These are phyloP conservation scores for Xestoiulus laeticollis DNA, from an alignment of 2,888 invertebrate species.

Conservation along the genomic window DNA sequence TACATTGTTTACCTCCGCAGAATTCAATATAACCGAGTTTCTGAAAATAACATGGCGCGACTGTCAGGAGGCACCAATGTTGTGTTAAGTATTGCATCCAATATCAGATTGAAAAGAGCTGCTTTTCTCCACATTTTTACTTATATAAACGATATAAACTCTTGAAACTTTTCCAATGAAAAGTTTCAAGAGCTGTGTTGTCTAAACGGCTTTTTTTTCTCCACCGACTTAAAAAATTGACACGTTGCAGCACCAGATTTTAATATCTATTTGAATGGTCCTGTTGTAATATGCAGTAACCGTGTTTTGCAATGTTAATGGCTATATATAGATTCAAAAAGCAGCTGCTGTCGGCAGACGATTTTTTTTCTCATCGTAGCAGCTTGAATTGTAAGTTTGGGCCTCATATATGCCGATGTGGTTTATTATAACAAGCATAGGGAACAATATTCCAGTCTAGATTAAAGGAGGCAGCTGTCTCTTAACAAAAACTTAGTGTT, in stretches of 20 bases:
- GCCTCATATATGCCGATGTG: neutral
- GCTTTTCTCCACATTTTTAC: no score
- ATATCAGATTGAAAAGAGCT: no score
- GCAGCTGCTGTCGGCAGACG: conserved; percentile 5
- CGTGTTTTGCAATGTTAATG: conserved; percentile 15
- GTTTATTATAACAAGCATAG: conserved; percentile 32
- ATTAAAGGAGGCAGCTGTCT: conserved; percentile 5
- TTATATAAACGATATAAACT: no score
- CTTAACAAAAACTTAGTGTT: neutral
- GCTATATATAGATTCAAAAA: conserved; percentile 21
- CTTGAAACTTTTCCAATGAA: neutral
- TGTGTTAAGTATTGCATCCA: no score
- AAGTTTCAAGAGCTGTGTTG: neutral
- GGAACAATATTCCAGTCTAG: conserved; percentile 15
- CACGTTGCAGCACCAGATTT: neutral
- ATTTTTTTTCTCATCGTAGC: neutral
- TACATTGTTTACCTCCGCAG: neutral
- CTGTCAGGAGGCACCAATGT: no score
- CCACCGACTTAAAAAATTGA: neutral
- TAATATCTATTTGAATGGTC: neutral
- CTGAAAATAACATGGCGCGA: no score
- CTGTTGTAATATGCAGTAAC: neutral
- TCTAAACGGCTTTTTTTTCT: neutral
- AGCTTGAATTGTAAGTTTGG: conserved; percentile 1
- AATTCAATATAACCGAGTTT: neutral